A percentile compares a stretch with the other conserved stretches of the same genome.
Conservation (phyloP, 2,113 vertebrate genomes). For the Sinocyclocheilus anophthalmus region DNA sequence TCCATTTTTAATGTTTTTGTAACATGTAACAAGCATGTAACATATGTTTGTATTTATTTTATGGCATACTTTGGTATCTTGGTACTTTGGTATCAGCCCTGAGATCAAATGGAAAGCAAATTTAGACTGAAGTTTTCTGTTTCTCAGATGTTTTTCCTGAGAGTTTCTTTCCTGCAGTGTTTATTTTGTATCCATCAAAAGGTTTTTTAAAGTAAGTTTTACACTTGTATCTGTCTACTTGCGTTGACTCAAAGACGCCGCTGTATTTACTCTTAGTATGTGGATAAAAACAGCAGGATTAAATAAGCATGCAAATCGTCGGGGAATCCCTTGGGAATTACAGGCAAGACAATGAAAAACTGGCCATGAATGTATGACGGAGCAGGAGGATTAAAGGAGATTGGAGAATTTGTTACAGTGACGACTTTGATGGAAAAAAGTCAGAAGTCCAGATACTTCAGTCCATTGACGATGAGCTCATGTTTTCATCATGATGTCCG, state of each 20-base stretch:
- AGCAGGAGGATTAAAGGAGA: constrained; percentile 69
- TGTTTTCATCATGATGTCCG: neutral
- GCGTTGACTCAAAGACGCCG: neutral
- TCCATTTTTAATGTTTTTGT: no score
- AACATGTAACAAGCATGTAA: no score
- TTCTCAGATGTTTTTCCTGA: no score
- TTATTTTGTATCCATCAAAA: no score
- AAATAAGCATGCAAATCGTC: constrained; percentile 45
- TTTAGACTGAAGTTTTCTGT: no score
- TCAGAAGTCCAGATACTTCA: neutral
- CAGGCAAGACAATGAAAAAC: constrained; percentile 66
- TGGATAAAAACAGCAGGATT: constrained; percentile 29
- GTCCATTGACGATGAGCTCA: neutral
- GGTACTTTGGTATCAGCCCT: no score
- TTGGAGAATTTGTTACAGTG: constrained; percentile 61
- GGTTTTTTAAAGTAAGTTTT: no score
- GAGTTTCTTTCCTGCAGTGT: no score
- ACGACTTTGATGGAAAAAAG: constrained; percentile 45
- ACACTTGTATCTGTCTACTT: neutral
- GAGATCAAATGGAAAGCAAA: no score
- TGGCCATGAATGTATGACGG: constrained; percentile 59
- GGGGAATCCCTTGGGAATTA: constrained; percentile 59
- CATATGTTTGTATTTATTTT: no score
- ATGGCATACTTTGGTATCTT: no score
- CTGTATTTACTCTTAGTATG: neutral